Conservation (phyloP, 2,888 invertebrate genomes). For the Osmoderma eremita region DNA sequence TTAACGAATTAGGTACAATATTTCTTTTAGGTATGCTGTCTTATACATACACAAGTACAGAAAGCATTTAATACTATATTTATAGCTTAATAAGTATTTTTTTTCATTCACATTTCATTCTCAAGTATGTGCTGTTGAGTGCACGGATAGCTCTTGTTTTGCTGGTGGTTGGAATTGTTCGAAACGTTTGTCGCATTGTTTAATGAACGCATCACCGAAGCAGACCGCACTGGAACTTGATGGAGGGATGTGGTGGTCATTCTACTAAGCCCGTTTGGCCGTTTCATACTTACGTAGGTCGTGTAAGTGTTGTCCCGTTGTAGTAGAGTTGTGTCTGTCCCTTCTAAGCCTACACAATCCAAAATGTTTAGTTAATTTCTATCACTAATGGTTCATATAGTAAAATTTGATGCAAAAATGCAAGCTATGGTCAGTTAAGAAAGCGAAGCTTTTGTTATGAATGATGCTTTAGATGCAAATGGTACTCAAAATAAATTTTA, state of each 20-base stretch:
- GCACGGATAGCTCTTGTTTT: constrained; percentile 40
- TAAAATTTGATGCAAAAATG: too few relatives aligned
- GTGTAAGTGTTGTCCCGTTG: constrained; percentile 73
- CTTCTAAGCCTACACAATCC: constrained; percentile 60
- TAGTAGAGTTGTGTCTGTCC: constrained; percentile 67
- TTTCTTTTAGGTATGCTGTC: too few relatives aligned
- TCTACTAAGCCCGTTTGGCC: constrained; percentile 58
- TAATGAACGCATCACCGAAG: constrained; percentile 53
- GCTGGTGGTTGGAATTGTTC: constrained; percentile 42
- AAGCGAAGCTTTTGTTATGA: too few relatives aligned
- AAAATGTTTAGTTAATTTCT: not conserved
- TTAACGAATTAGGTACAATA: too few relatives aligned
- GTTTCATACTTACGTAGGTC: constrained; percentile 70
- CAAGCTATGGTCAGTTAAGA: too few relatives aligned
- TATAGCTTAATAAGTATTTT: not conserved
- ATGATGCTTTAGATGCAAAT: too few relatives aligned
- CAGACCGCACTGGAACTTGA: constrained; percentile 56
- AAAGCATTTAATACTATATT: too few relatives aligned
- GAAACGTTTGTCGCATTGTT: constrained; percentile 42
- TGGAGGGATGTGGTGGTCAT: constrained; percentile 48
- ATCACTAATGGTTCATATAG: too few relatives aligned
- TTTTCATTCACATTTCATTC: constrained; percentile 37
- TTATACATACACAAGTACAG: too few relatives aligned
- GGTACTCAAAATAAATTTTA: too few relatives aligned
- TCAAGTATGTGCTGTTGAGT: constrained; percentile 26